These are phyloP conservation scores for Drosophila crucigera DNA, from an alignment of 2,888 invertebrate species.

Conservation along the genomic window DNA sequence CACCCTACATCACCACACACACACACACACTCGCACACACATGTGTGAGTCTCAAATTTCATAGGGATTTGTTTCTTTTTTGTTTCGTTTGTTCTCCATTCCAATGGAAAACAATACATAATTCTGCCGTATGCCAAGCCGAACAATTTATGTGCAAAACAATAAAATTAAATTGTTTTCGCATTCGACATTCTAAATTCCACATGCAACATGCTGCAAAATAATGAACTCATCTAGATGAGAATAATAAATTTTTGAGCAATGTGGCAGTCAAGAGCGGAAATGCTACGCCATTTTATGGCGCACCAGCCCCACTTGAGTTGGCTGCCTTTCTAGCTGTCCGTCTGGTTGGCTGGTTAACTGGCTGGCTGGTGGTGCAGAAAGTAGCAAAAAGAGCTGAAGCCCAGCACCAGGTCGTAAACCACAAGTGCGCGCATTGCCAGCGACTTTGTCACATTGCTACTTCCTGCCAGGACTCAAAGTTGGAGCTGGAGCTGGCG, in stretches of 20 bases:
- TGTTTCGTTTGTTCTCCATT: conserved; percentile 5
- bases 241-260: conserved; percentile 78
- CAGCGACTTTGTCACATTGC: conserved; percentile 76
- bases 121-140: conserved; percentile 52
- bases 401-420: conserved; percentile 70
- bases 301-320: conserved; percentile 27
- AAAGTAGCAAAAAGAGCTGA: conserved; percentile 48
- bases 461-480: conserved; percentile 50
- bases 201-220: conserved; percentile 58
- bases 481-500: conserved; percentile 9
- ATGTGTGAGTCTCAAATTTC: conserved; percentile 56
- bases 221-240: conserved; percentile 83
- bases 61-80: conserved; percentile 25
- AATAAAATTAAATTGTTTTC: conserved; percentile 85
- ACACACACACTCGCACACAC: neutral
- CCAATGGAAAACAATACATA: conserved; percentile 65
- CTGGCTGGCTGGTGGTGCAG: neutral
- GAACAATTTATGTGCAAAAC: conserved; percentile 81
- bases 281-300: conserved; percentile 65
- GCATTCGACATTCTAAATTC: conserved; percentile 67
- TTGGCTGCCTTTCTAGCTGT: neutral
- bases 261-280: conserved; percentile 50
- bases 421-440: conserved; percentile 73
- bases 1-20: conserved; percentile 20
- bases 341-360: neutral